Evolutionary conservation across 2,797 vertebrate genomes (phyloP).

Genomic region (Neosilurus hyrtlii): DNA sequence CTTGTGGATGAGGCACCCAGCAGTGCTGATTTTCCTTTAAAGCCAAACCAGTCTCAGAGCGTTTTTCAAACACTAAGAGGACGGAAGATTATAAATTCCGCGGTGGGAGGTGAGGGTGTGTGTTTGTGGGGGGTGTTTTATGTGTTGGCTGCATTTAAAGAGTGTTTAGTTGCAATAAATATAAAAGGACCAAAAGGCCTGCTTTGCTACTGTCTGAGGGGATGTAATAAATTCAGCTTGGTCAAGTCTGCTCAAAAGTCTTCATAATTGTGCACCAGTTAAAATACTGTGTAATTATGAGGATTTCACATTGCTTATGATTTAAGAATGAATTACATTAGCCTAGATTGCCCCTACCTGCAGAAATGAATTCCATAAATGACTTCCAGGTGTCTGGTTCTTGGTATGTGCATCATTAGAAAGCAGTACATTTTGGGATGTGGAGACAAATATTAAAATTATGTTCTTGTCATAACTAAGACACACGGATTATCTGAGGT

Average conservation of each 20-base stretch:
- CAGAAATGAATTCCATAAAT: background rate
- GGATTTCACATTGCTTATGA: background rate
- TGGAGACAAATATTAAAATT: background rate
- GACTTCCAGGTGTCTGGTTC: too few species aligned
- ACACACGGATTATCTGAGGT: too few species aligned
- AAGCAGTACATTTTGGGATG: background rate
- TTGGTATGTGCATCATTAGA: background rate
- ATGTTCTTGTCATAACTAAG: background rate
- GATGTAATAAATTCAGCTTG: background rate
- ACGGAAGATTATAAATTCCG: background rate
- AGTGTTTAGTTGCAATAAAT: background rate
- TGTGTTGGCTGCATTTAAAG: background rate
- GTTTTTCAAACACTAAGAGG: background rate
- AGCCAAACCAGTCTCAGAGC: background rate
- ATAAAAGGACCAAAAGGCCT: background rate
- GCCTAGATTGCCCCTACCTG: background rate
- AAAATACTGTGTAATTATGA: background rate
- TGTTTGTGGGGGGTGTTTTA: too few species aligned
- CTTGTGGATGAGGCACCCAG: slow-evolving; percentile 22
- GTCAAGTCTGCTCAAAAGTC: background rate
- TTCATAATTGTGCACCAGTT: background rate
- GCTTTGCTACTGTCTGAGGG: background rate
- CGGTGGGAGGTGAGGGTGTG: background rate
- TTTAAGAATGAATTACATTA: background rate
- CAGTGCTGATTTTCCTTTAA: slow-evolving; percentile 14